These are phyloP conservation scores for Cichlasoma orientale DNA, from an alignment of 2,797 vertebrate species.

Conservation along the genomic window DNA sequence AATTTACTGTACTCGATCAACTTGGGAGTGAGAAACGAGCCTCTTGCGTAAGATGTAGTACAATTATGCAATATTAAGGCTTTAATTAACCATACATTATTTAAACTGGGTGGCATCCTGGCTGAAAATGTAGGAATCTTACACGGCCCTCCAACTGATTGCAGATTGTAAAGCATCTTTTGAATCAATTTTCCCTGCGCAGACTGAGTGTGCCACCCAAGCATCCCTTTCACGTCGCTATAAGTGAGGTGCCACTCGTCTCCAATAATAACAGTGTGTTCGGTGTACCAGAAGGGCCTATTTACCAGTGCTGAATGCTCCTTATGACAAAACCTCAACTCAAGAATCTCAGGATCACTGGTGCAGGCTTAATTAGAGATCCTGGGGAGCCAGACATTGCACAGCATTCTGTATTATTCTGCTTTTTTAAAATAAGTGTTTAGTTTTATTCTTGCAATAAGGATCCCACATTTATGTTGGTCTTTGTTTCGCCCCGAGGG, in stretches of 20 bases:
- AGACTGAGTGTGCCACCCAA: conserved; percentile 85
- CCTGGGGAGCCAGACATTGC: conserved; percentile 82
- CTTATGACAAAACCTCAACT: conserved; percentile 84
- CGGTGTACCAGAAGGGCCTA: conserved; percentile 88
- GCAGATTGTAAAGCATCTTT: conserved; percentile 79
- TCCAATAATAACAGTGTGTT: conserved; percentile 84
- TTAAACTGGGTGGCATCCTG: conserved; percentile 47
- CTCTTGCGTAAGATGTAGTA: neutral
- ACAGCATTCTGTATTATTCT: conserved; percentile 82
- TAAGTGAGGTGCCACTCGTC: conserved; percentile 88
- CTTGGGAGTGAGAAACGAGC: neutral
- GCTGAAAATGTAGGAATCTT: conserved; percentile 52
- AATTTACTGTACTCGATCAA: neutral
- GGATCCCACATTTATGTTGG: conserved; percentile 88
- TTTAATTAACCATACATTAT: conserved; percentile 28
- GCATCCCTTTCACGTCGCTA: conserved; percentile 82
- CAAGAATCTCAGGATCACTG: conserved; percentile 83
- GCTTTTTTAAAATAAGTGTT: conserved; percentile 87
- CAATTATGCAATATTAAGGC: neutral
- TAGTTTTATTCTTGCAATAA: conserved; percentile 90
- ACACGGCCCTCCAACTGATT: conserved; percentile 69
- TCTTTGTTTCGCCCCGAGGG: conserved; percentile 83
- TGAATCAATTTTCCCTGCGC: conserved; percentile 76
- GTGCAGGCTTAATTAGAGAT: conserved; percentile 86
- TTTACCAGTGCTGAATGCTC: conserved; percentile 85